phyloP scores from a whole-genome alignment of 2,888 invertebrate genomes.

The Eupithecia dodoneata region DNA sequence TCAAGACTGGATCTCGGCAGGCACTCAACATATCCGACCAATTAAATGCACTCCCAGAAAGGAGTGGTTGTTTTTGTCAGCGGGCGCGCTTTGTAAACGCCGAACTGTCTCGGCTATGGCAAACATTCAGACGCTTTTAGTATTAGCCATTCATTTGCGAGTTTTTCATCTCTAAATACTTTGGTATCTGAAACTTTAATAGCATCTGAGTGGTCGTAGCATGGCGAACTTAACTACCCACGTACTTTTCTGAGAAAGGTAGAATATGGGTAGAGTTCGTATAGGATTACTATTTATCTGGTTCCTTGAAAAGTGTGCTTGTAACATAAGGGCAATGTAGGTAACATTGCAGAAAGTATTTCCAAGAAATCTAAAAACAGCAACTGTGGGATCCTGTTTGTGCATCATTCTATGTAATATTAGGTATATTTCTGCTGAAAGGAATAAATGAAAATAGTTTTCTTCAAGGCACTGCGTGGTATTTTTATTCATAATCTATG shows the following conservation, averaged over 20 bases:
- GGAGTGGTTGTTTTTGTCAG: slow-evolving; percentile 68
- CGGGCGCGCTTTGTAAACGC: slow-evolving; percentile 68
- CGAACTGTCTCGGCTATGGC: slow-evolving; percentile 67
- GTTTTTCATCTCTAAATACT: slow-evolving; percentile 61
- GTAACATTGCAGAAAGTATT: neutral
- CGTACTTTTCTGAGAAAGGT: slow-evolving; percentile 36
- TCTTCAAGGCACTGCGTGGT: neutral
- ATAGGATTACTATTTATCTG: slow-evolving; percentile 4
- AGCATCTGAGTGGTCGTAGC: slow-evolving; percentile 39
- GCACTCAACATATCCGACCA: slow-evolving; percentile 53
- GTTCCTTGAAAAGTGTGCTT: neutral
- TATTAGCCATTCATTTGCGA: slow-evolving; percentile 62
- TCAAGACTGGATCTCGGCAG: slow-evolving; percentile 39
- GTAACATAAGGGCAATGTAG: neutral
- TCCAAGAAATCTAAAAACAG: neutral
- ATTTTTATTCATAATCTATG: neutral
- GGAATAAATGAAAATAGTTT: neutral
- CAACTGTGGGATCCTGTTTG: neutral
- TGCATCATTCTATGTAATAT: neutral
- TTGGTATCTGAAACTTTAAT: slow-evolving; percentile 51
- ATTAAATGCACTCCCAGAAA: slow-evolving; percentile 70
- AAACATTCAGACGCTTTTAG: slow-evolving; percentile 64
- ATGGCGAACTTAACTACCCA: slow-evolving; percentile 15
- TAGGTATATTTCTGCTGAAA: neutral
- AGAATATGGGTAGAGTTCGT: slow-evolving; percentile 15